These are phyloP conservation scores for Orthosia incerta DNA, from an alignment of 2,888 invertebrate species.

Conservation along the genomic window DNA sequence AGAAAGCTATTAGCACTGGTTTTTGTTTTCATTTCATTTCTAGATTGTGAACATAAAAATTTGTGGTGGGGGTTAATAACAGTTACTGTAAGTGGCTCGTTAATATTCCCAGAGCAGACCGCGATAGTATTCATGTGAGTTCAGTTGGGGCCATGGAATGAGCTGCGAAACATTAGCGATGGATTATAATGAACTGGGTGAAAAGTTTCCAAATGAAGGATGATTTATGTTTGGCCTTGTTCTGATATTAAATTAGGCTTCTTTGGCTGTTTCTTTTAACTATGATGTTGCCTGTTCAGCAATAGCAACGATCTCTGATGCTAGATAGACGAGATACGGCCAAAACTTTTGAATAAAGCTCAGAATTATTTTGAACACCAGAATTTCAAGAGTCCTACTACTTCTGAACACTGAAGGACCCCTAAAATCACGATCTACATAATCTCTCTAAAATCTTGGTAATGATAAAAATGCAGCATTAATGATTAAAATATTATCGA, in stretches of 20 bases:
- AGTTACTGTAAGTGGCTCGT: slow-evolving; percentile 80
- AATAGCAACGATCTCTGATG: not conserved
- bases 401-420: too few species aligned
- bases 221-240: not conserved
- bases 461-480: slow-evolving; percentile 4
- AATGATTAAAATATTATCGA: not conserved
- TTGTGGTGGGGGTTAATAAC: slow-evolving; percentile 73
- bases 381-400: not conserved
- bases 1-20: not conserved
- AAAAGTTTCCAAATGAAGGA: not conserved
- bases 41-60: slow-evolving; percentile 75
- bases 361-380: not conserved
- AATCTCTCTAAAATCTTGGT: too few species aligned
- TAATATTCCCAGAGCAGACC: slow-evolving; percentile 78
- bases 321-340: not conserved
- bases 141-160: slow-evolving; percentile 69
- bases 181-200: slow-evolving; percentile 14
- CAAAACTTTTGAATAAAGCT: not conserved
- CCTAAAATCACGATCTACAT: too few species aligned
- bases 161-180: slow-evolving; percentile 53
- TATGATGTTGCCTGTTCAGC: not conserved
- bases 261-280: not conserved
- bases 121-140: slow-evolving; percentile 80
- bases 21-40: slow-evolving; percentile 67
- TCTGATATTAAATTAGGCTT: not conserved